Evolutionary conservation across 2,113 vertebrate species (phyloP), one percentile per base, ranked within the genome.

Genomic region (Pristiophorus japonicus): DNA sequence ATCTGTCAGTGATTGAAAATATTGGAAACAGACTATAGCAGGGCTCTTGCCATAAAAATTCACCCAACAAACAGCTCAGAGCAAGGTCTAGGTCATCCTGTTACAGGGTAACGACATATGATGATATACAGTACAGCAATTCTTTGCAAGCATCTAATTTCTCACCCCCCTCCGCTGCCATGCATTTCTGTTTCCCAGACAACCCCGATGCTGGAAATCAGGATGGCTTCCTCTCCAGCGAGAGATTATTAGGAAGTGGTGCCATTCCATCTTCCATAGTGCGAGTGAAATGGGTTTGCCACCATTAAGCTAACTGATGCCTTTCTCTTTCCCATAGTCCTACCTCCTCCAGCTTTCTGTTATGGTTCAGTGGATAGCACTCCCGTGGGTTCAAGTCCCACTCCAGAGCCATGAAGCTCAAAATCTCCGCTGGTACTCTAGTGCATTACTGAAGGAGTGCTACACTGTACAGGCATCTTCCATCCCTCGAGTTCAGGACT

Each of bases 1-100:
- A 94, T 94, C 65, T 94, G 65, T 67, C 38, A 42, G 24, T 94
- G n/a, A 94, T 94, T 66, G 65, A 11, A 70, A 45, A 67, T 30
- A 70, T 67, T 94, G 42, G 66, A 94, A 94, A 45, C 92, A 94
- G 92, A 70, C 38, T 47, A 5, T 70, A 47, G 65, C 47, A 65
- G 62, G 24, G 45, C 63, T 47, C 65, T 34, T 94, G 92, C 63
- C 85, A 67, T 42, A 67, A 67, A 88, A 14, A 30, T 94, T 45
- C 65, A 45, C 38, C 65, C 63, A 70, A 4, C 65, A 94, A 65
- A 62, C 14, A 47, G 66, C 92, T 55, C 20, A 67, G 65, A 47
- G 66, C 38, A 70, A 30, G 47, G n/a, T 47, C 27, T 47, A 45
- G 42, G 65, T 47, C 65, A 70, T 47, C 63, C 45, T 27, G 20